phyloP scores from a whole-genome alignment of 2,113 vertebrate genomes.

The Camelus bactrianus region DNA sequence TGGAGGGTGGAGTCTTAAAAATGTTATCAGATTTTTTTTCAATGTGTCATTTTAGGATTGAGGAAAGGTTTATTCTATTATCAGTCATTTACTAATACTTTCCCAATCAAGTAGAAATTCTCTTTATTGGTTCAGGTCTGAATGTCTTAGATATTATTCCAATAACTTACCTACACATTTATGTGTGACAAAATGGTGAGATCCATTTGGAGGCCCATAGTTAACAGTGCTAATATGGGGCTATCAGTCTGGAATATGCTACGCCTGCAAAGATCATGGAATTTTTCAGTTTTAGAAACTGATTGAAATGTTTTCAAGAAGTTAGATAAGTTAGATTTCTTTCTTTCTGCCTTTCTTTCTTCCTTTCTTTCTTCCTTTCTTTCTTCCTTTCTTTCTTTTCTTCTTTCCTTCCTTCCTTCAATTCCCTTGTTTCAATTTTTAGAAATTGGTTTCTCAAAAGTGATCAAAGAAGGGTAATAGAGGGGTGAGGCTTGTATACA shows the following conservation, averaged over 20 bases:
- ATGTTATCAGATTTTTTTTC: neutral
- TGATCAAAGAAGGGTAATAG: neutral
- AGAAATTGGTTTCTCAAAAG: neutral
- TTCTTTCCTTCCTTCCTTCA: neutral
- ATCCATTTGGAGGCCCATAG: neutral
- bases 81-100: neutral
- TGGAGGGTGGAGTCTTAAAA: neutral
- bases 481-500: neutral
- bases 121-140: neutral
- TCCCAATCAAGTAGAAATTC: neutral
- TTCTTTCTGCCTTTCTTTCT: too few relatives aligned
- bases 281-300: neutral
- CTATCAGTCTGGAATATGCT: neutral
- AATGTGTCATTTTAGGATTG: neutral
- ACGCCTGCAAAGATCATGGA: accelerated
- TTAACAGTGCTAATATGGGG: neutral
- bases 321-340: neutral
- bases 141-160: neutral
- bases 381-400: too few relatives aligned
- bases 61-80: neutral
- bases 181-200: neutral
- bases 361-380: neutral
- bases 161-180: neutral
- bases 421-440: neutral
- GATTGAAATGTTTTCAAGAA: neutral